Conservation (phyloP, 2,888 invertebrate species). For the Aricia artaxerxes region DNA sequence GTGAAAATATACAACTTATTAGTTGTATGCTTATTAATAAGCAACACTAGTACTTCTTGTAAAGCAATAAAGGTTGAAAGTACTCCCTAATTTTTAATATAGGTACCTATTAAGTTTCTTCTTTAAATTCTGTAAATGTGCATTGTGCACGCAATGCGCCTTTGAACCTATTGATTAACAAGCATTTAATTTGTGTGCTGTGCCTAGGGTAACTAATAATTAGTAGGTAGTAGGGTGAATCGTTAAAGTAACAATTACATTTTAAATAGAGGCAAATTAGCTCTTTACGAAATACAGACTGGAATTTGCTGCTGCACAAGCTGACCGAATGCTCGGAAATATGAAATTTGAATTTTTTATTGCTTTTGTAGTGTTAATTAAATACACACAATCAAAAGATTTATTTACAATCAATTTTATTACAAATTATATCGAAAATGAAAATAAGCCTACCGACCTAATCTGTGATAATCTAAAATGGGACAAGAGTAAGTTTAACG, state of each 20-base stretch:
- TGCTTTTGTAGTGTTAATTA: background rate
- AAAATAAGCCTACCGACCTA: constrained; percentile 54
- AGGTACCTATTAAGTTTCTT: no score
- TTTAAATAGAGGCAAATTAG: background rate
- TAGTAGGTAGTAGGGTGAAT: background rate
- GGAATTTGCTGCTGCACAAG: background rate
- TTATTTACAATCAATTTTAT: constrained; percentile 47
- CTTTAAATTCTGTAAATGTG: no score
- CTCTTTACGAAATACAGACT: background rate
- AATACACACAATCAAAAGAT: constrained; percentile 31
- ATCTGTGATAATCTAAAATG: constrained; percentile 54
- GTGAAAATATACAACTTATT: no score
- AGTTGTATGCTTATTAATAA: no score
- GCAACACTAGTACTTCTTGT: no score
- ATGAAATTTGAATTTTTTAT: background rate
- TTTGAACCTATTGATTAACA: background rate
- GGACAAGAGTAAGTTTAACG: constrained; percentile 51
- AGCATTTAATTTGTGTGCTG: background rate
- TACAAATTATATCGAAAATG: constrained; percentile 53
- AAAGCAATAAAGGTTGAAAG: no score
- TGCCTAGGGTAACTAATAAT: background rate
- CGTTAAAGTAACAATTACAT: no score
- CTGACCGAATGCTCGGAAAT: background rate
- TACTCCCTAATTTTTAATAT: no score
- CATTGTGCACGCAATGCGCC: background rate